Evolutionary conservation across 2,888 invertebrate genomes (phyloP), one percentile per base, ranked within the genome.

Genomic region (Melieria picta): DNA sequence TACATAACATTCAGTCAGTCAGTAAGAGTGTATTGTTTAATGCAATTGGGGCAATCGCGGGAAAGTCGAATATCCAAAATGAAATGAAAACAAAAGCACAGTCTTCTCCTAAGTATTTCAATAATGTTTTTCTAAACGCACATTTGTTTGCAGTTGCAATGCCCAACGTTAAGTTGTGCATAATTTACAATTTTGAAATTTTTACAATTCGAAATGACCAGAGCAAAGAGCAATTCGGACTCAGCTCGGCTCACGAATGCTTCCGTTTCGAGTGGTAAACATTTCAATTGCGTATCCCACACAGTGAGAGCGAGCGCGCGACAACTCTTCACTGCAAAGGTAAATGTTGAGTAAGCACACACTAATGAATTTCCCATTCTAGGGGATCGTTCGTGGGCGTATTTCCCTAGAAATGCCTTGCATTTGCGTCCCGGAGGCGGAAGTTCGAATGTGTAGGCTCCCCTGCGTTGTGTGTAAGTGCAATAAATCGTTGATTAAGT

Each of bases 361-460:
- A 75, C 72, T 75, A 75, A 75, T 73, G 55, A 72, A 64, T 77
- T 77, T 79, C 76, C 77, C 74, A 76, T 78, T 78, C 71, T 78
- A 78, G 78, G 74, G 73, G 74, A 69, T 76, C 72, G 74, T 70
- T 75, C 61, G 65, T 71, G 73, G 71, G 74, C 71, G 74, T 30
- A 30, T 30, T 76, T 69, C 56, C 57, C 56, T 61, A 67, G 50
- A 52, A 61, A 67, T 30, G 52, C 67, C 52, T 61, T 45, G 52
- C 60, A 30, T 52, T 61, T 67, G 52, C 48, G 67, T 67, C 43
- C 10, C 50, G 67, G 67, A 67, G 52, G 67, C 60, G 60, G 67
- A 52, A 60, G 61, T 50, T 52, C 13, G 50, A 58, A 60, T 67
- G 58, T 52, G 52, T 52, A 46, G 46, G 16, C 13, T 10, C 48